These are phyloP conservation scores for Neodiprion lecontei DNA, from an alignment of 1,140 invertebrate species.

Conservation along the genomic window DNA sequence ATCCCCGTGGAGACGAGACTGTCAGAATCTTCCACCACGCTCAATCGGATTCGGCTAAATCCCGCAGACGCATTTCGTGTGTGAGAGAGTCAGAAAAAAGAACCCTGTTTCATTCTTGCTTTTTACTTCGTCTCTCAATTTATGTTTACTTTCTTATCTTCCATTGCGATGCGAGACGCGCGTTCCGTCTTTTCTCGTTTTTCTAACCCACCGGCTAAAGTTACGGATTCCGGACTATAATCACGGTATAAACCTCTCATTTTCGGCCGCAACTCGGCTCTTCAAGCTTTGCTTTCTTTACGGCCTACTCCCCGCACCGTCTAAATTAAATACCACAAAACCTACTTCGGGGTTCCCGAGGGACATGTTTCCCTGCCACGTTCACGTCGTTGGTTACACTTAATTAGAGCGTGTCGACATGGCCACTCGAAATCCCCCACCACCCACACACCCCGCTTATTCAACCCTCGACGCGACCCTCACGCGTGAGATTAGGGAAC, in stretches of 20 bases:
- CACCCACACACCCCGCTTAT: background rate
- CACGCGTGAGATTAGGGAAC: background rate
- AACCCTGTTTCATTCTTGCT: too few relatives aligned
- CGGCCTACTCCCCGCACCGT: background rate
- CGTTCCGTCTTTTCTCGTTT: too few relatives aligned
- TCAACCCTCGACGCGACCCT: background rate
- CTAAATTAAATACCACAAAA: background rate
- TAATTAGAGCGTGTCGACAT: constrained; percentile 11
- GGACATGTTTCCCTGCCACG: too few relatives aligned
- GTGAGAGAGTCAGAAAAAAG: too few relatives aligned
- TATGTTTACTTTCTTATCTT: too few relatives aligned
- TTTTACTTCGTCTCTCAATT: too few relatives aligned
- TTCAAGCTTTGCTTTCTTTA: background rate
- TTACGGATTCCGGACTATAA: background rate
- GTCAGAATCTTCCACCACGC: too few relatives aligned
- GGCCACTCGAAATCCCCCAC: constrained; percentile 2
- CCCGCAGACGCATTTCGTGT: too few relatives aligned
- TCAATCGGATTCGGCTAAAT: too few relatives aligned
- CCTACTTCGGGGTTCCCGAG: background rate
- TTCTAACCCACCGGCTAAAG: background rate
- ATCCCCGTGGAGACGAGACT: too few relatives aligned
- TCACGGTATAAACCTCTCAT: constrained; percentile 5
- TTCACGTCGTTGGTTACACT: background rate
- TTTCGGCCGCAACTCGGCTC: background rate
- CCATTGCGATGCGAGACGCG: too few relatives aligned